These are phyloP conservation scores for Sinocyclocheilus maitianheensis DNA, from an alignment of 2,113 vertebrate genomes.

Conservation along the genomic window DNA sequence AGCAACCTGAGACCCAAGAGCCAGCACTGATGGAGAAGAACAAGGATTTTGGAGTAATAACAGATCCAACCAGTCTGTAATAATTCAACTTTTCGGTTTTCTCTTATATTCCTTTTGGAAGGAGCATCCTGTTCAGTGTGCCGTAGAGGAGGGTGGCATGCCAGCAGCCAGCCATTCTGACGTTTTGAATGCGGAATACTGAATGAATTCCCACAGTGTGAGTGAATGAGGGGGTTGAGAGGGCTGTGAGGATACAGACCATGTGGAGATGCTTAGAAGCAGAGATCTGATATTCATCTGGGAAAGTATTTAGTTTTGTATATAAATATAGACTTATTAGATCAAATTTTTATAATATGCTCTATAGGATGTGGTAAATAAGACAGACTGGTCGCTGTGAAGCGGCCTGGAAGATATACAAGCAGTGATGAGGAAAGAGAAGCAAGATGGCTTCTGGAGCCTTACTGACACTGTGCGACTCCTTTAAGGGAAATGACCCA, in stretches of 20 bases:
- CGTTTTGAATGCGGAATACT: constrained; percentile 42
- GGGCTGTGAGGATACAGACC: not conserved
- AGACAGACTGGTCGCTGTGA: not conserved
- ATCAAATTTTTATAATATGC: constrained; percentile 16
- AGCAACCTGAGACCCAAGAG: constrained; percentile 61
- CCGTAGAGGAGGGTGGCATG: constrained; percentile 3
- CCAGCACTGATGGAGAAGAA: constrained; percentile 41
- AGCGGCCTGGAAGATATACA: not conserved
- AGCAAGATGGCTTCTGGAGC: constrained; percentile 14
- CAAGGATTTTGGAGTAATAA: constrained; percentile 16
- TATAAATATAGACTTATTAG: constrained; percentile 2
- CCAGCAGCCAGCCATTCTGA: constrained; percentile 30
- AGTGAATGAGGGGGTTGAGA: not conserved
- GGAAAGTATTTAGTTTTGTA: not conserved
- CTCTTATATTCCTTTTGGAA: constrained; percentile 18
- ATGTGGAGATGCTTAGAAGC: not conserved
- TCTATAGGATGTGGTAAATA: not conserved
- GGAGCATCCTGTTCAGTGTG: not conserved
- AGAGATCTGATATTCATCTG: not conserved
- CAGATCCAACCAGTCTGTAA: constrained; percentile 27
- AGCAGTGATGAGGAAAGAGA: constrained; percentile 24
- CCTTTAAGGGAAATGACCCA: constrained; percentile 5
- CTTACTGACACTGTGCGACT: not conserved
- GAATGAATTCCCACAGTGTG: constrained; percentile 11
- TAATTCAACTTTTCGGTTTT: not conserved